A percentile compares a stretch with the other conserved stretches of the same genome.
Evolutionary conservation across 2,113 vertebrate species (phyloP).

Genomic region (Datnioides undecimradiatus): DNA sequence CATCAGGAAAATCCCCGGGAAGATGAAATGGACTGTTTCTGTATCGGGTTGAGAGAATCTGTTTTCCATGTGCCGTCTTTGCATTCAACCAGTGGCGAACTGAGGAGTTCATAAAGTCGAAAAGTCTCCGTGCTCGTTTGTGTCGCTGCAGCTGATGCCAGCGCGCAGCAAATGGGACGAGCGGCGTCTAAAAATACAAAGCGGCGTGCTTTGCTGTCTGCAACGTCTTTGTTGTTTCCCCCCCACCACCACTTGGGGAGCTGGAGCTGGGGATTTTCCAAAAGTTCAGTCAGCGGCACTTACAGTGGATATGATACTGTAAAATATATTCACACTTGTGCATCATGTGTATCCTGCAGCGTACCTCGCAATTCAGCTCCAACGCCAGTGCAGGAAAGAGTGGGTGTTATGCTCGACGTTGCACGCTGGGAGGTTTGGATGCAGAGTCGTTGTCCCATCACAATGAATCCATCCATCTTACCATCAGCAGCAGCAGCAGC

Average conservation of each 20-base stretch:
- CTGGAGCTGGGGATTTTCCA: background rate
- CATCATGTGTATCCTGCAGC: background rate
- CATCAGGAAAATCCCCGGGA: background rate
- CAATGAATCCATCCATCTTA: too few relatives aligned
- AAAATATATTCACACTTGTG: background rate
- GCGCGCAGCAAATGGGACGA: background rate
- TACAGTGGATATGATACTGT: background rate
- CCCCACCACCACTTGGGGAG: background rate
- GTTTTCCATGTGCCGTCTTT: background rate
- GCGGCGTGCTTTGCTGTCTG: background rate
- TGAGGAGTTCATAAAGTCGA: background rate
- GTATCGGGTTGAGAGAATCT: background rate
- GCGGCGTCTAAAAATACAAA: background rate
- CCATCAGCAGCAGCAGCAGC: too few relatives aligned
- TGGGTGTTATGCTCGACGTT: background rate
- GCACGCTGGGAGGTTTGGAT: background rate
- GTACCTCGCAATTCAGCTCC: too few relatives aligned
- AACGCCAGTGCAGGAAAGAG: background rate
- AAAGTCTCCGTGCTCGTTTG: too few relatives aligned
- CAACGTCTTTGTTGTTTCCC: background rate
- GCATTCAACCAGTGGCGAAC: background rate
- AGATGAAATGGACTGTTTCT: background rate
- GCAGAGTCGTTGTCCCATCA: background rate
- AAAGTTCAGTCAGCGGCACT: background rate
- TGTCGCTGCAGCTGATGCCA: background rate